phyloP scores from a whole-genome alignment of 2,113 vertebrate genomes.

The Capricornis sumatraensis region DNA sequence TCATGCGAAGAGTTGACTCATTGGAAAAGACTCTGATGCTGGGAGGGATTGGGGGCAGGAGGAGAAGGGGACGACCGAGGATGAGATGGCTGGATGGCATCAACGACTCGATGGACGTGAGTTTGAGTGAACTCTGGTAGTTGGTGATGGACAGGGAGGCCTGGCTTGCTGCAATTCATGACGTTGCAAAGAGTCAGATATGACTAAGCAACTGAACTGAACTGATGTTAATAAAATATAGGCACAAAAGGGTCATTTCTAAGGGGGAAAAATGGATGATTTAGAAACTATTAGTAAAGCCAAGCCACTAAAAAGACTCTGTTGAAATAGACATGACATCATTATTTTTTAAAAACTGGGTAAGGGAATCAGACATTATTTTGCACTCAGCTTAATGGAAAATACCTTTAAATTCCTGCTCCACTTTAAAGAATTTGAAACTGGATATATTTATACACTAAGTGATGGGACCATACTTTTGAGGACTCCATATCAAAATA shows the following conservation, averaged over 20 bases:
- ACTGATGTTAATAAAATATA: background rate
- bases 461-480: background rate
- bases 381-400: background rate
- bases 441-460: background rate
- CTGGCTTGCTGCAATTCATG: too few species aligned
- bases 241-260: background rate
- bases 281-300: slow-evolving; percentile 22
- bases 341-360: background rate
- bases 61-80: too few species aligned
- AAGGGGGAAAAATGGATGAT: background rate
- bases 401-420: background rate
- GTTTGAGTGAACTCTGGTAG: too few species aligned
- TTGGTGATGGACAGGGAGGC: too few species aligned
- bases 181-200: too few species aligned
- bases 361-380: background rate
- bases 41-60: too few species aligned
- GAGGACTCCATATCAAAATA: background rate
- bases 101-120: too few species aligned
- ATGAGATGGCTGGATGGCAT: too few species aligned
- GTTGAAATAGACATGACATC: background rate
- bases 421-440: slow-evolving; percentile 4
- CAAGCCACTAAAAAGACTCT: background rate
- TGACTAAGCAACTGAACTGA: too few species aligned
- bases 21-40: too few species aligned
- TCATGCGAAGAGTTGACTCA: too few species aligned